Conservation (phyloP, 2,797 vertebrate species). For the Perodicticus potto region DNA sequence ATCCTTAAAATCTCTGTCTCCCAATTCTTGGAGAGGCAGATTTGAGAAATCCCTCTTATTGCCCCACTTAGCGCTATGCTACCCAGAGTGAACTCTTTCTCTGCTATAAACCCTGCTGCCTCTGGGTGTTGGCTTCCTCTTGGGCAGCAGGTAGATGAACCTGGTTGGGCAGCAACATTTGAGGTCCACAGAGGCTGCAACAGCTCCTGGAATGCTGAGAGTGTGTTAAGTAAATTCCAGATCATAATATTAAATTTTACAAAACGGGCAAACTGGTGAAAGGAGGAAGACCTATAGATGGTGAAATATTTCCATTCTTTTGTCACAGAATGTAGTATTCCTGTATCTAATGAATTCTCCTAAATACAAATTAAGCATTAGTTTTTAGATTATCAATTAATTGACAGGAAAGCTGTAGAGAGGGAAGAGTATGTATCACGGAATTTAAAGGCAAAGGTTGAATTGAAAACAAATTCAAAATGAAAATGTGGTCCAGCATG, state of each 20-base stretch:
- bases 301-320: background rate
- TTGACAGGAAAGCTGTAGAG: background rate
- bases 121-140: too few relatives aligned
- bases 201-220: background rate
- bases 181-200: background rate
- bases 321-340: background rate
- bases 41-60: too few relatives aligned
- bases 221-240: background rate
- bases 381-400: background rate
- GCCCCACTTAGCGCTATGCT: too few relatives aligned
- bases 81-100: too few relatives aligned
- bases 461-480: background rate
- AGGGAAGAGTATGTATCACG: too few relatives aligned
- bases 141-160: too few relatives aligned
- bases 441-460: background rate
- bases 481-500: background rate
- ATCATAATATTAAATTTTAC: background rate
- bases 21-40: too few relatives aligned
- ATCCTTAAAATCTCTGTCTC: too few relatives aligned
- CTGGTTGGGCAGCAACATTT: too few relatives aligned
- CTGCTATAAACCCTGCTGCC: too few relatives aligned
- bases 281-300: background rate
- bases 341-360: background rate
- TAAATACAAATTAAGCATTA: background rate
- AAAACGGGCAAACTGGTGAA: background rate